phyloP scores from a whole-genome alignment of 1,140 invertebrate species.

The Macrobrachium rosenbergii region DNA sequence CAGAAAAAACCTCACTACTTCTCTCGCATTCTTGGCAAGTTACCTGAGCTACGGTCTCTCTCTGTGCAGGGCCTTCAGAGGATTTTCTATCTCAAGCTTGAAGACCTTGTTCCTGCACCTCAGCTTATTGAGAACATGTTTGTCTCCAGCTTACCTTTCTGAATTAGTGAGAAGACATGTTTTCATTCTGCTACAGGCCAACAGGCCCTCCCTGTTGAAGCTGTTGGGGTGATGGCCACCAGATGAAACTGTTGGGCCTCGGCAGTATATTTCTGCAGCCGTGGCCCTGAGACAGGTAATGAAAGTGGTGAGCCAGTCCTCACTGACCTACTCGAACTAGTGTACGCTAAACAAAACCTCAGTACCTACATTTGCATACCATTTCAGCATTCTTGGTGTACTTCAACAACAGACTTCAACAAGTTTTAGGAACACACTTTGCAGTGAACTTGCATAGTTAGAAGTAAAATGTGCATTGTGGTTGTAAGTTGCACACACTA shows the following conservation, averaged over 20 bases:
- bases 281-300: slow-evolving; percentile 20
- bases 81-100: slow-evolving; percentile 94
- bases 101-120: slow-evolving; percentile 91
- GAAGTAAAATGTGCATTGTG: too few species aligned
- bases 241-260: slow-evolving; percentile 41
- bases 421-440: slow-evolving; percentile 21
- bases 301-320: not conserved
- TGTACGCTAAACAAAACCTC: not conserved
- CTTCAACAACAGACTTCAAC: slow-evolving; percentile 32
- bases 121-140: slow-evolving; percentile 96
- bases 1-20: slow-evolving; percentile 91
- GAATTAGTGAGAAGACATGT: slow-evolving; percentile 67
- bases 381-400: slow-evolving; percentile 14
- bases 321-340: slow-evolving; percentile 23
- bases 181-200: slow-evolving; percentile 33
- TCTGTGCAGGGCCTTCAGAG: slow-evolving; percentile 93
- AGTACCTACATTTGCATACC: slow-evolving; percentile 21
- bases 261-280: slow-evolving; percentile 4
- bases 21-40: slow-evolving; percentile 88
- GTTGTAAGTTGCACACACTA: slow-evolving; percentile 31
- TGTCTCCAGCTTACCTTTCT: slow-evolving; percentile 93
- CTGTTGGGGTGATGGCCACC: slow-evolving; percentile 13
- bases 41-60: slow-evolving; percentile 90
- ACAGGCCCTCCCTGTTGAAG: slow-evolving; percentile 22
- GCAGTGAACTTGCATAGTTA: too few species aligned